A percentile compares a stretch with the other conserved stretches of the same genome.
These are phyloP conservation scores for Acronicta psi DNA, from an alignment of 2,888 invertebrate genomes.

Conservation along the genomic window DNA sequence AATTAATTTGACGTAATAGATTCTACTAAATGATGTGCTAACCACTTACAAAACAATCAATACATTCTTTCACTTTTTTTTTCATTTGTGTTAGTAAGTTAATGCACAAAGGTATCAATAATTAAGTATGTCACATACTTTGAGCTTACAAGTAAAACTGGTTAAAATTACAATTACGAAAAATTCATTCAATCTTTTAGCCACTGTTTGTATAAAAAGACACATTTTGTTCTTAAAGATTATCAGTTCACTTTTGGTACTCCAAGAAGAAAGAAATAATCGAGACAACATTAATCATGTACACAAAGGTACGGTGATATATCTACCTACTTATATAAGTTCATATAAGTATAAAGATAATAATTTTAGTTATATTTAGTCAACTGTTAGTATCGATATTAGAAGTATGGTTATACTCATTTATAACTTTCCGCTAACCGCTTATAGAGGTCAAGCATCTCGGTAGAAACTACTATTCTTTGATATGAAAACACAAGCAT, in stretches of 20 bases:
- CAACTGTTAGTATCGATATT: too few species aligned
- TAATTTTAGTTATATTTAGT: too few species aligned
- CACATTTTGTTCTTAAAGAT: slow-evolving; percentile 11
- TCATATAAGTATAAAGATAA: too few species aligned
- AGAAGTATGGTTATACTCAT: too few species aligned
- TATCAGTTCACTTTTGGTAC: slow-evolving; percentile 29
- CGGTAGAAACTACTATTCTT: too few species aligned
- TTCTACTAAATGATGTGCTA: neutral
- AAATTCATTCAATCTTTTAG: slow-evolving; percentile 10
- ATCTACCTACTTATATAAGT: too few species aligned
- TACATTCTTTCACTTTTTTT: neutral
- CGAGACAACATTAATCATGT: slow-evolving; percentile 18
- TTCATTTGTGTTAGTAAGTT: too few species aligned
- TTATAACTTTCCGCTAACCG: too few species aligned
- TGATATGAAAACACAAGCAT: too few species aligned
- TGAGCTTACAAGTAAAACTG: slow-evolving; percentile 22
- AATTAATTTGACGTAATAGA: too few species aligned
- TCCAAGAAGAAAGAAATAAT: slow-evolving; percentile 15
- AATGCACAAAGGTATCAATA: slow-evolving; percentile 1
- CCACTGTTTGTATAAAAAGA: slow-evolving; percentile 29
- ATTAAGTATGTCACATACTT: slow-evolving; percentile 11
- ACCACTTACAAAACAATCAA: neutral
- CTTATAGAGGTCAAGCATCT: too few species aligned
- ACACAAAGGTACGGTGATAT: slow-evolving; percentile 20
- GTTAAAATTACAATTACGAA: slow-evolving; percentile 35